Conservation (phyloP, 92 coral and sea anemone species). For the Epizoanthus rinbou region DNA sequence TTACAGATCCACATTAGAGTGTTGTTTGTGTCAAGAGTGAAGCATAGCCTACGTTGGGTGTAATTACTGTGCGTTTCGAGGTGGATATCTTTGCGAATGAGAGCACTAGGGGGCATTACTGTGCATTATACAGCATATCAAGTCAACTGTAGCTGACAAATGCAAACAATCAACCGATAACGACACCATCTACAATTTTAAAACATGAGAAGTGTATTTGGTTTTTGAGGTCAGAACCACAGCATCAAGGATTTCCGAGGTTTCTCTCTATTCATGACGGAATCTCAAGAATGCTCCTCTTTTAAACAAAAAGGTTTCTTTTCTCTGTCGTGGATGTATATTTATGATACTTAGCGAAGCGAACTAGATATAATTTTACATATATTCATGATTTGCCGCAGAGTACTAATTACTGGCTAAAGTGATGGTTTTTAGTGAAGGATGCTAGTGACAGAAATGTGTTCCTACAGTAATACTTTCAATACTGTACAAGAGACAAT, state of each 20-base stretch:
- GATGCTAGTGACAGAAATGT: not conserved
- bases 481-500: not conserved
- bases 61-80: slow-evolving; percentile 22
- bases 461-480: not conserved
- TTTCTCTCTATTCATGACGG: slow-evolving; percentile 29
- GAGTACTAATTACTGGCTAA: not conserved
- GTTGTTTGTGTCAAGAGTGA: slow-evolving; percentile 30
- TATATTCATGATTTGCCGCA: slow-evolving; percentile 13
- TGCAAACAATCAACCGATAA: slow-evolving; percentile 1
- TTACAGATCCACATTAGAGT: slow-evolving; percentile 11
- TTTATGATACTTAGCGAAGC: not conserved
- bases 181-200: slow-evolving; percentile 11
- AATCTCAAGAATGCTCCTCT: slow-evolving; percentile 24
- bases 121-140: slow-evolving; percentile 33
- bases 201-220: slow-evolving; percentile 24
- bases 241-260: slow-evolving; percentile 29
- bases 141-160: slow-evolving; percentile 22
- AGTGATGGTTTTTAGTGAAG: not conserved
- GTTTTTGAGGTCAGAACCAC: slow-evolving; percentile 26
- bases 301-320: not conserved
- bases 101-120: slow-evolving; percentile 38
- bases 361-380: not conserved
- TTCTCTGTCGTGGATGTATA: not conserved
- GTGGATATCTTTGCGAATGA: slow-evolving; percentile 19
- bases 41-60: slow-evolving; percentile 9